phyloP scores from a whole-genome alignment of 2,888 invertebrate species.

The Plutella xylostella region DNA sequence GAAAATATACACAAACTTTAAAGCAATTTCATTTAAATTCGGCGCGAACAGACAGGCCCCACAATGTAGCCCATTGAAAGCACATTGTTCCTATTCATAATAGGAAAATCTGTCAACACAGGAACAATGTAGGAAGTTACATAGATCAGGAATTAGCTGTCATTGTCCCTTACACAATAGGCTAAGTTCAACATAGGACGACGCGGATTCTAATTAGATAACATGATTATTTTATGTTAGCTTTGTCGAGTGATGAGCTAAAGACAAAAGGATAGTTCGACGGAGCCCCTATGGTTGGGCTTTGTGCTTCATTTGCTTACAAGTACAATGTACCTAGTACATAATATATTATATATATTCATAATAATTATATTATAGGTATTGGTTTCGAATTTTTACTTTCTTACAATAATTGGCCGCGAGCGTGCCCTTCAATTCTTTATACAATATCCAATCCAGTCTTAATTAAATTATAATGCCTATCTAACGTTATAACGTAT shows the following conservation, averaged over 20 bases:
- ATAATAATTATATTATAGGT: too few species aligned
- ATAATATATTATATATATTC: too few species aligned
- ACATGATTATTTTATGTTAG: constrained; percentile 35
- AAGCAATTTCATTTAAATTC: neutral
- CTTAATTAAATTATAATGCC: too few species aligned
- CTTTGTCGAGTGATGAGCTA: neutral
- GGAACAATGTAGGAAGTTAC: constrained; percentile 63
- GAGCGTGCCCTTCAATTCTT: too few species aligned
- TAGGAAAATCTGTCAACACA: constrained; percentile 67
- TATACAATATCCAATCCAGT: too few species aligned
- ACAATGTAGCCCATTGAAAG: constrained; percentile 1
- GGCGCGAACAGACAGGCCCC: neutral
- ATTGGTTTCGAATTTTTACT: too few species aligned
- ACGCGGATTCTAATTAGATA: constrained; percentile 42
- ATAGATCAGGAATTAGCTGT: constrained; percentile 65
- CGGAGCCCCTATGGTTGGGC: too few species aligned
- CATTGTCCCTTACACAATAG: constrained; percentile 59
- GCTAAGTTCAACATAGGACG: constrained; percentile 21
- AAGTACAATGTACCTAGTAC: too few species aligned
- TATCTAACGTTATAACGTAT: too few species aligned
- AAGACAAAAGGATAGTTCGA: neutral
- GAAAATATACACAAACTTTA: too few species aligned
- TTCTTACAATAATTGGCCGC: too few species aligned
- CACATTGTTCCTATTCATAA: constrained; percentile 33
- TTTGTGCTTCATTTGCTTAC: too few species aligned